Evolutionary conservation across 1,140 invertebrate genomes (phyloP), one percentile per base, ranked within the genome.

Genomic region (Panagrolaimus sp.): DNA sequence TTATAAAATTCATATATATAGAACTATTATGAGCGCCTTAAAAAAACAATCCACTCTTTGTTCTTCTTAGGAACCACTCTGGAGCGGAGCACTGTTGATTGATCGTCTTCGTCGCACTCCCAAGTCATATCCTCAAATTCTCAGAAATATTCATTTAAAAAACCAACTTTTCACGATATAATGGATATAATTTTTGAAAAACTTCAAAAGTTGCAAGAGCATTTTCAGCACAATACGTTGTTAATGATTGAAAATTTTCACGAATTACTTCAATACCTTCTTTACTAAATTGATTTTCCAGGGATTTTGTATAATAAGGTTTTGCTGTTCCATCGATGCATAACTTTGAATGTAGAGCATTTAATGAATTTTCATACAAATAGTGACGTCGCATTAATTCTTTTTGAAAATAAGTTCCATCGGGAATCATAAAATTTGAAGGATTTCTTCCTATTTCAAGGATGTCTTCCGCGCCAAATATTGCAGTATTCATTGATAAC

Each of bases 401-500:
- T 14, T 20, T 61, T 7, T n/a, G n/a, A n/a, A 66, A 45, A 65
- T 73, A 73, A 43, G 68, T 67, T 38, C 48, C 7, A 27, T 70
- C 92, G 84, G 67, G 92, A 82, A 0, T 89, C n/a, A n/a, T 27
- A 68, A 85, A 71, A 92, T 87, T 84, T 98, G 96, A 81, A 92
- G 92, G n/a, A n/a, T n/a, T n/a, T n/a, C n/a, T n/a, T n/a, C n/a
- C n/a, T n/a, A n/a, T n/a, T n/a, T n/a, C n/a, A n/a, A n/a, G n/a
- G n/a, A n/a, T n/a, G 85, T 91, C 93, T 4, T 92, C 97, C 62
- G 97, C 88, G 2, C 96, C 96, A 83, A 91, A 93, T 0, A 96
- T 87, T 70, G 91, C 91, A 67, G 96, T 89, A 83, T 97, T 93
- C 83, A 98, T 85, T 8, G 95, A 96, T 92, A 99, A 96, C 5